A percentile compares a stretch with the other conserved stretches of the same genome.
Evolutionary conservation across 2,888 invertebrate genomes (phyloP).

Genomic region (Cryptocephalus moraei): DNA sequence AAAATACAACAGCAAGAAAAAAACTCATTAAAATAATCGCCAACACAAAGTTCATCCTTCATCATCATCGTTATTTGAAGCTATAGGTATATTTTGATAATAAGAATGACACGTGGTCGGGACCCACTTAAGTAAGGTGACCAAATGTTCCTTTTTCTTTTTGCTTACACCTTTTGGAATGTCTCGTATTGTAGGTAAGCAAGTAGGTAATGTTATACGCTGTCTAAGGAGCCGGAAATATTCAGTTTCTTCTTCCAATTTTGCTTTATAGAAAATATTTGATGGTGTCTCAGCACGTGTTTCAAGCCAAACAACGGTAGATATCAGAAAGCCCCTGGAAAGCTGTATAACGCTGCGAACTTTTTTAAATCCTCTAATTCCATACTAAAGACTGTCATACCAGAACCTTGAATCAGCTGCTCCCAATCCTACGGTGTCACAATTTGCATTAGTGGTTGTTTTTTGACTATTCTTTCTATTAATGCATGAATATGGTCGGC

Average conservation of each 20-base stretch:
- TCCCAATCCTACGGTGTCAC: too few relatives aligned
- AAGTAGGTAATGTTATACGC: background rate
- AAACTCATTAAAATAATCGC: too few relatives aligned
- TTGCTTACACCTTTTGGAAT: background rate
- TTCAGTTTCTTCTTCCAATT: background rate
- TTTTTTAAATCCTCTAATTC: too few relatives aligned
- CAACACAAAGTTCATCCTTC: background rate
- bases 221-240: background rate
- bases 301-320: too few relatives aligned
- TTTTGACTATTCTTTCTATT: too few relatives aligned
- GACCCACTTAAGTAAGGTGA: background rate
- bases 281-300: too few relatives aligned
- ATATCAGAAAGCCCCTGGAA: too few relatives aligned
- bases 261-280: background rate
- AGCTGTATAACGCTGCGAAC: too few relatives aligned
- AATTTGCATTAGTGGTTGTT: too few relatives aligned
- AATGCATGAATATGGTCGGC: too few relatives aligned
- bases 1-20: background rate
- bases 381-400: too few relatives aligned
- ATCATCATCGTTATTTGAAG: background rate
- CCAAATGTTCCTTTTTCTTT: background rate
- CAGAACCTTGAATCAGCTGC: too few relatives aligned
- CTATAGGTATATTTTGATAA: background rate
- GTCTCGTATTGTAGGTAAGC: background rate
- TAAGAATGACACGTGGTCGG: background rate